These are phyloP conservation scores for Indri indri DNA, from an alignment of 2,113 vertebrate species.

Conservation along the genomic window DNA sequence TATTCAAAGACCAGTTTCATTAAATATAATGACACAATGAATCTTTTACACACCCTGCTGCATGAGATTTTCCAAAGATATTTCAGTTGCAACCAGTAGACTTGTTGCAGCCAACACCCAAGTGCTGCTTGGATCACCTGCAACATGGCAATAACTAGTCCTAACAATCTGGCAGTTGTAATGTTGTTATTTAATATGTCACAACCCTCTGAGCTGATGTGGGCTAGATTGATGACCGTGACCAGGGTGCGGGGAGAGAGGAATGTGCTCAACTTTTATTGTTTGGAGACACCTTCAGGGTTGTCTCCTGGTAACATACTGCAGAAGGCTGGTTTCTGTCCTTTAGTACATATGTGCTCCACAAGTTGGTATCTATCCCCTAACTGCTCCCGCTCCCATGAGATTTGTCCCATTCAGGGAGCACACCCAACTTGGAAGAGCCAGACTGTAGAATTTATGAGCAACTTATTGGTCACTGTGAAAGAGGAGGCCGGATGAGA, in stretches of 20 bases:
- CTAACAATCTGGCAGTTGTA: neutral
- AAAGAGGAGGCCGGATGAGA: neutral
- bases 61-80: neutral
- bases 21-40: neutral
- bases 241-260: neutral
- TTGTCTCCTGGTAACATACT: neutral
- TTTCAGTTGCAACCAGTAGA: neutral
- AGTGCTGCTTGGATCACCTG: neutral
- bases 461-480: neutral
- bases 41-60: neutral
- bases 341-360: neutral
- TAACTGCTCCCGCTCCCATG: neutral
- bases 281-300: neutral
- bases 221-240: neutral
- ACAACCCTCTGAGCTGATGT: neutral
- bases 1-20: slow-evolving; percentile 25
- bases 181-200: neutral
- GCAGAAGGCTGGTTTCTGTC: neutral
- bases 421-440: neutral
- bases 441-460: neutral
- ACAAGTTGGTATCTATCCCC: neutral
- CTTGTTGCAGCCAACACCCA: neutral
- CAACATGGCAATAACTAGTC: neutral
- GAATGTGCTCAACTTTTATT: neutral
- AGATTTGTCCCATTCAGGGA: neutral